Base-by-base conservation (phyloP, 2,888 invertebrate genomes). In the Oithona nana region DNA sequence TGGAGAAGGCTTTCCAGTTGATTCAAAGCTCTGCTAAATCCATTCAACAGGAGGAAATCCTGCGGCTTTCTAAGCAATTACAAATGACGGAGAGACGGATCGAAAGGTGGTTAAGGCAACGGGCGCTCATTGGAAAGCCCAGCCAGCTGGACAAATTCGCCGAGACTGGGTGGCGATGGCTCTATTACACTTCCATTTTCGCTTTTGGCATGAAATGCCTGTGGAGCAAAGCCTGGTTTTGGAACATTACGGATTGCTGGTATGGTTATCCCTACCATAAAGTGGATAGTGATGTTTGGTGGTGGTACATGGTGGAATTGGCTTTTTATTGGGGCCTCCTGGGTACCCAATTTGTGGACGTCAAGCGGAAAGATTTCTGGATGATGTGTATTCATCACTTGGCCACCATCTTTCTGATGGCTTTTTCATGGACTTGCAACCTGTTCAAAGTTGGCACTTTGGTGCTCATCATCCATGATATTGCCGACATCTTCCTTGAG, bases 181-280 rank as follows among this genome's bases (percentile, higher is more conserved):
- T 63, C 2, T 66, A 65, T 58, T 66, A 65, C 57, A 51, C 31
- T 3, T 16, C 48, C 26, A 66, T 64, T 28, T 64, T 58, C 29
- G 81, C 84, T 75, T 78, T 67, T 66, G 68, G 89, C 66, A 86
- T 85, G 72, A 75, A 83, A 55, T 93, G 88, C 75, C 92, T 93
- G 52, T 90, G 89, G 88, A 83, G 88, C 72, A 93, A 93, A 74
- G 80, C 84, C 26, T 94, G 92, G 90, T 77, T 93, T 67, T 90
- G 89, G 88, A 81, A 92, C 70, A 87, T 92, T 61, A 85, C 84
- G 67, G 75, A 84, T 69, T 90, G 90, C 72, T 94, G 89, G 81
- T 78, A 76, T 66, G 81, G 80, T 28, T 86, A 83, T 71, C 86
- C 86, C n/a, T 80, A 83, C 73, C 86, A 86, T 77, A 84, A 83